Conservation (phyloP, 2,797 vertebrate genomes). For the Sarcophilus harrisii region DNA sequence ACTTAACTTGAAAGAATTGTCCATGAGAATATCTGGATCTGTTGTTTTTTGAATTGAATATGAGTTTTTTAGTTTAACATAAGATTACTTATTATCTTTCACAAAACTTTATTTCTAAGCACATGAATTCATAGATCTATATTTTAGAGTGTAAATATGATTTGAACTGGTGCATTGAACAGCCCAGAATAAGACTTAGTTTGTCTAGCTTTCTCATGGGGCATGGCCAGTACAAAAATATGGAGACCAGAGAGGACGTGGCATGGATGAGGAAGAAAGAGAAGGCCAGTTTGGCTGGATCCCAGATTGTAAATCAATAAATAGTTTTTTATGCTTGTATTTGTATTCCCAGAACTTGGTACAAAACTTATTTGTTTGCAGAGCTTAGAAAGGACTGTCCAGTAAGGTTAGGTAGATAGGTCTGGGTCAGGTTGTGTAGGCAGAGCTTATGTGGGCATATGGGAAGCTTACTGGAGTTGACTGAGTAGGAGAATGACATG, state of each 20-base stretch:
- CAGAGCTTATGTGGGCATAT: no score
- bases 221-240: not conserved
- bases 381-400: not conserved
- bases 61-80: conserved; percentile 29
- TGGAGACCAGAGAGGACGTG: not conserved
- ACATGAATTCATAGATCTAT: not conserved
- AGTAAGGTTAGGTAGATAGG: not conserved
- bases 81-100: conserved; percentile 41
- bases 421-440: not conserved
- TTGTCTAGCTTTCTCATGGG: conserved; percentile 18
- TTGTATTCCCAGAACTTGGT: not conserved
- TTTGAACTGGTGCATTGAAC: not conserved
- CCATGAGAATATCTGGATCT: conserved; percentile 42
- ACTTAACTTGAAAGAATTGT: conserved; percentile 18
- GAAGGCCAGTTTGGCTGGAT: not conserved
- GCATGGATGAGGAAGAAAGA: not conserved
- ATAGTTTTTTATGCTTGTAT: not conserved
- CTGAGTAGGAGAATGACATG: no score
- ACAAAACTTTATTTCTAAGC: not conserved
- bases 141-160: conserved; percentile 35
- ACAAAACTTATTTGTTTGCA: no score
- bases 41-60: conserved; percentile 1
- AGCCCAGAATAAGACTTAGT: conserved; percentile 1
- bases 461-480: no score
- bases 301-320: not conserved